A percentile compares a stretch with the other conserved stretches of the same genome.
Evolutionary conservation across 2,797 vertebrate genomes (phyloP).

Genomic region (Pristis pectinata): DNA sequence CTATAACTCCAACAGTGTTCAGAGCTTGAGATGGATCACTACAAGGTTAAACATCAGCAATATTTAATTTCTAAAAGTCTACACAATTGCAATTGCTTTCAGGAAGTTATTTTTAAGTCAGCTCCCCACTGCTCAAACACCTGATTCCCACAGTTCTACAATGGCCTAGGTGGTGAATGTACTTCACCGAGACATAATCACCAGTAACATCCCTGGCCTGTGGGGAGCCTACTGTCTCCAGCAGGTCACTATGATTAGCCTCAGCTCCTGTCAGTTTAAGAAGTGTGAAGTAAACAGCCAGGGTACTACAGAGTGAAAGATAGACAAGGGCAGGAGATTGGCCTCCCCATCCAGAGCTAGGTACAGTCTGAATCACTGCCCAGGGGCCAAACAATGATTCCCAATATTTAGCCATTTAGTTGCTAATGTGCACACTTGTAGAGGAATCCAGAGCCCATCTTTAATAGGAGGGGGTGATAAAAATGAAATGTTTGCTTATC

Average conservation of each 20-base stretch:
- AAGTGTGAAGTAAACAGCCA: background rate
- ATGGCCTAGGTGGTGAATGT: background rate
- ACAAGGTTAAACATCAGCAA: background rate
- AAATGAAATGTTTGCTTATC: background rate
- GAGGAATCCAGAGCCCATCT: background rate
- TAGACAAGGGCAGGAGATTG: background rate
- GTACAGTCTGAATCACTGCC: background rate
- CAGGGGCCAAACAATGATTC: background rate
- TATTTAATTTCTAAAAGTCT: background rate
- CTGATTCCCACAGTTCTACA: background rate
- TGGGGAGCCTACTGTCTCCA: background rate
- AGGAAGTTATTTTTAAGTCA: background rate
- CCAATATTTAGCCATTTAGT: background rate
- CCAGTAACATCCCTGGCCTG: background rate
- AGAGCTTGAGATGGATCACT: background rate
- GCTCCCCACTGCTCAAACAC: background rate
- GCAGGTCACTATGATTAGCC: background rate
- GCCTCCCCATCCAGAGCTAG: background rate
- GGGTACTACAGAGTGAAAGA: background rate
- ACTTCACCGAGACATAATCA: background rate
- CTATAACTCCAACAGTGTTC: no score
- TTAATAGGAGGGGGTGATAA: background rate
- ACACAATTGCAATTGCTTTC: background rate
- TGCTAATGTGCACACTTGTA: background rate
- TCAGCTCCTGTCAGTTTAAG: background rate